These are phyloP conservation scores for Gasterosteus aculeatus DNA, from an alignment of 2,113 vertebrate species.

Conservation along the genomic window DNA sequence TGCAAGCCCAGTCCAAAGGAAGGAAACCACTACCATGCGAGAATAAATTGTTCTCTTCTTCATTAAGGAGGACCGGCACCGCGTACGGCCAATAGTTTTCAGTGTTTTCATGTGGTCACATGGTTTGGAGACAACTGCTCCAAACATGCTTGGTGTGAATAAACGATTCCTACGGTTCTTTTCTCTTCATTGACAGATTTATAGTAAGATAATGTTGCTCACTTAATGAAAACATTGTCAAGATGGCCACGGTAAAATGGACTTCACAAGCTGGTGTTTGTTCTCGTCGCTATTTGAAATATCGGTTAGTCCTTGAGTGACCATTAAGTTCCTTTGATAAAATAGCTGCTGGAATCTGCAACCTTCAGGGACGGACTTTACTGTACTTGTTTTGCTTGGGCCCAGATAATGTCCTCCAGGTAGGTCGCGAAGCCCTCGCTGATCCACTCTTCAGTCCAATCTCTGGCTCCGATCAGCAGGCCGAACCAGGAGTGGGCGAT, in stretches of 20 bases:
- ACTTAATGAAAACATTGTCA: background rate
- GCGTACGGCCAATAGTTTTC: background rate
- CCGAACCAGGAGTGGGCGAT: constrained; percentile 98
- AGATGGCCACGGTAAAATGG: background rate
- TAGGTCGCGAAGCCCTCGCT: constrained; percentile 97
- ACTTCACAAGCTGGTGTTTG: background rate
- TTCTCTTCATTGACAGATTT: background rate
- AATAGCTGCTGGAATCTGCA: background rate
- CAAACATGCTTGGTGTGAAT: background rate
- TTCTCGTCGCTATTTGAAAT: background rate
- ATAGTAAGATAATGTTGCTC: background rate
- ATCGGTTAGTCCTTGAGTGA: background rate
- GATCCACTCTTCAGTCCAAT: constrained; percentile 99
- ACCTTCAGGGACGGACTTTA: background rate
- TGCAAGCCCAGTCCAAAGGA: background rate
- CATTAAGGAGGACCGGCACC: background rate
- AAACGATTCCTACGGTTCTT: constrained; percentile 2
- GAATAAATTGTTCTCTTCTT: background rate
- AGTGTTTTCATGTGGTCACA: background rate
- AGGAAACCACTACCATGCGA: background rate
- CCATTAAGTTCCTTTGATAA: background rate
- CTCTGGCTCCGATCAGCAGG: constrained; percentile 91
- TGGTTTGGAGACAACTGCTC: background rate
- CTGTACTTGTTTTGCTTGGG: constrained; percentile 86
- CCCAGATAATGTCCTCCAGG: constrained; percentile 94